phyloP scores from a whole-genome alignment of 2,888 invertebrate genomes.

The Philonicus albiceps region DNA sequence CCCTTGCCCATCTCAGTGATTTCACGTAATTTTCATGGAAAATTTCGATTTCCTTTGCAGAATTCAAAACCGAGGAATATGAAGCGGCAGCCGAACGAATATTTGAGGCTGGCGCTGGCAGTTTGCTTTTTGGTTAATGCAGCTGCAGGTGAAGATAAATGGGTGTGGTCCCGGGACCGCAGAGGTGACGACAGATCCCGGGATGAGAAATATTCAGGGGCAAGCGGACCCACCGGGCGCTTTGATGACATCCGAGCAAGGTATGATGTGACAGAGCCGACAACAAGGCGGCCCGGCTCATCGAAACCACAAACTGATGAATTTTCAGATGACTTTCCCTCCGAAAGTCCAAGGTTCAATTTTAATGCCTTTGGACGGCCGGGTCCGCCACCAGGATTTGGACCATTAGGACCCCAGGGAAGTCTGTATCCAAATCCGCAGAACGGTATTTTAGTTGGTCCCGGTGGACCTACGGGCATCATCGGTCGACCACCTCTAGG shows the following conservation, averaged over 20 bases:
- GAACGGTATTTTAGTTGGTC: conserved; percentile 58
- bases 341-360: conserved; percentile 55
- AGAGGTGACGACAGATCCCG: background rate
- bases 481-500: conserved; percentile 56
- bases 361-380: conserved; percentile 49
- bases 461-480: conserved; percentile 66
- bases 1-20: background rate
- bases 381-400: conserved; percentile 42
- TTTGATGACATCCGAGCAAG: conserved; percentile 36
- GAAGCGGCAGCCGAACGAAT: background rate
- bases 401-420: background rate
- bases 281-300: conserved; percentile 55
- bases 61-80: background rate
- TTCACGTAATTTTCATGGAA: background rate
- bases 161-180: conserved; percentile 56
- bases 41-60: conserved; percentile 10
- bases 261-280: conserved; percentile 56
- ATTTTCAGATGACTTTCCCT: conserved; percentile 55
- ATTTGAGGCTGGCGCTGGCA: background rate
- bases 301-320: conserved; percentile 39
- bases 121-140: conserved; percentile 47
- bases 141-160: conserved; percentile 54
- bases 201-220: no score
- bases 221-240: background rate
- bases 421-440: conserved; percentile 39